phyloP scores from a whole-genome alignment of 2,888 invertebrate genomes.

The Synergus gifuensis region DNA sequence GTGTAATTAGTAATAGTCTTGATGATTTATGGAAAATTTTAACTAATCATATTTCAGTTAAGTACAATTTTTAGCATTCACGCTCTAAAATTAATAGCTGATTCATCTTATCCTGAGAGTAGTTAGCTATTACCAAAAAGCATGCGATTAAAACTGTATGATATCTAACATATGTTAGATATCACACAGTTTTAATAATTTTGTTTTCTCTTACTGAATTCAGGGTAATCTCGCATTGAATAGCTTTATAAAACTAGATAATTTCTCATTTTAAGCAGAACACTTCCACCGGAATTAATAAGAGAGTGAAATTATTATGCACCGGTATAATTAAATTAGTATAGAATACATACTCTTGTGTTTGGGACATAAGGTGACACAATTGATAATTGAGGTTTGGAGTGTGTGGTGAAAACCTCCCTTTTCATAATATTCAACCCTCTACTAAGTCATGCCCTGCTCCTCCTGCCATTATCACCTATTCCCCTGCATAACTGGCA shows the following conservation, averaged over 20 bases:
- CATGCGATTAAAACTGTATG: too few relatives aligned
- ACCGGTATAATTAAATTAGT: constrained; percentile 15
- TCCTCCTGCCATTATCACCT: constrained; percentile 12
- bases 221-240: neutral
- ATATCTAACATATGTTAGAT: too few relatives aligned
- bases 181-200: neutral
- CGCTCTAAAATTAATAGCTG: too few relatives aligned
- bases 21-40: too few relatives aligned
- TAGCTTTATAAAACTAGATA: neutral
- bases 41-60: too few relatives aligned
- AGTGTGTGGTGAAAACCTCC: constrained; percentile 15
- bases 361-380: constrained; percentile 28
- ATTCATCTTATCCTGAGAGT: too few relatives aligned
- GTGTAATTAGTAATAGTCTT: too few relatives aligned
- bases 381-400: constrained; percentile 30
- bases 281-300: neutral
- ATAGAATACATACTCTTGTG: constrained; percentile 30
- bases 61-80: too few relatives aligned
- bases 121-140: too few relatives aligned
- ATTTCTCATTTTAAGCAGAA: neutral
- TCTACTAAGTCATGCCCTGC: constrained; percentile 27
- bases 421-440: constrained; percentile 17
- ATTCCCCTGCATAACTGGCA: neutral
- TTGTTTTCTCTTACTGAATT: neutral
- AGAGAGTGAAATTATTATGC: constrained; percentile 20